Conservation (phyloP, 2,888 invertebrate species). For the Augochlorella aurata region DNA sequence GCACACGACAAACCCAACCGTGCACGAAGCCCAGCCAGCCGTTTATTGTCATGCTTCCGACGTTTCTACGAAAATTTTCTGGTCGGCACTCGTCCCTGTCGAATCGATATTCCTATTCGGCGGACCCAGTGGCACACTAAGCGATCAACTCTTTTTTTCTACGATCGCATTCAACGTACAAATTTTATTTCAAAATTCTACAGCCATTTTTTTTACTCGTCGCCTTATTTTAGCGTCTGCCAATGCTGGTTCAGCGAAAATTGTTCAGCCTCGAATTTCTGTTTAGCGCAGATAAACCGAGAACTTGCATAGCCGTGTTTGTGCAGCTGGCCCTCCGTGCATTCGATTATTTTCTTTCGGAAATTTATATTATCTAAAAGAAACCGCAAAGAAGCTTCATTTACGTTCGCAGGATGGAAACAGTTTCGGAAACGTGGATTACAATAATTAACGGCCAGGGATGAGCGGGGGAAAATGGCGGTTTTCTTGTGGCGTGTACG, state of each 20-base stretch:
- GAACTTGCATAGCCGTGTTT: background rate
- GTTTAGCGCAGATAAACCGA: background rate
- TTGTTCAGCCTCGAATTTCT: conserved; percentile 11
- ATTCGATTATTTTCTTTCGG: background rate
- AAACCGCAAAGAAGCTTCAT: background rate
- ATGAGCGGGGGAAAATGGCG: conserved; percentile 11
- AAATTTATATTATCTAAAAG: background rate
- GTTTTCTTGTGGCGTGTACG: conserved; percentile 2
- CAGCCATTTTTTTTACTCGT: background rate
- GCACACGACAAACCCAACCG: conserved; percentile 40
- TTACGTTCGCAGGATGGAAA: background rate
- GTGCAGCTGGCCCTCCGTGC: background rate
- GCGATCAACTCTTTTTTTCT: background rate
- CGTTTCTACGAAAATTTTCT: conserved; percentile 31
- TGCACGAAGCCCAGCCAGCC: conserved; percentile 43
- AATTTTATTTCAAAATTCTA: too few relatives aligned
- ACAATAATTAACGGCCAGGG: background rate
- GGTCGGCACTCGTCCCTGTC: background rate
- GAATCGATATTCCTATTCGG: conserved; percentile 1
- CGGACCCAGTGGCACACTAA: background rate
- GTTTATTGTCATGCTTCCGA: conserved; percentile 52
- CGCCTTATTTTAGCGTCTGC: background rate
- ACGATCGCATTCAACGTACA: background rate
- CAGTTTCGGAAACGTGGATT: background rate
- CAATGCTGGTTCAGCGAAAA: background rate